Evolutionary conservation across 2,113 vertebrate species (phyloP), one percentile per base, ranked within the genome.

Genomic region (Micronycteris hirsuta): DNA sequence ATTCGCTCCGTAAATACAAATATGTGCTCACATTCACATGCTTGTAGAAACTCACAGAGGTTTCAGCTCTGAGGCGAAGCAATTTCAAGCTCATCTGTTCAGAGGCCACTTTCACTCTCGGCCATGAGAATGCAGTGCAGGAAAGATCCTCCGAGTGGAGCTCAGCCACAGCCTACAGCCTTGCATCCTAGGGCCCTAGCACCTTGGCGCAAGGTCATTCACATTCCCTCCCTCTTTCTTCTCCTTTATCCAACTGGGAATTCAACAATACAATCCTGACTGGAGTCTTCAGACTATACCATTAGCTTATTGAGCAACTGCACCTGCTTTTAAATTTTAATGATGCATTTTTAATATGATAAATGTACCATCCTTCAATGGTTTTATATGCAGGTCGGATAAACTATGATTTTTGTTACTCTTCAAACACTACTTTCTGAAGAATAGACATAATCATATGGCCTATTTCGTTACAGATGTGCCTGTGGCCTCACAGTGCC

Each of bases 301-400:
- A 98, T 98, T 98, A 98, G 95, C 96, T 98, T 98, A 98, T 98
- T 98, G 98, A 98, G 95, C 97, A 98, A 98, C 97, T 98, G 96
- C 92, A 98, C 97, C 98, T 98, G 97, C 97, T 98, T 98, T 98
- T 98, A 98, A 98, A 98, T 98, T 98, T 98, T 98, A 98, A 98
- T 98, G 98, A 98, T 98, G 97, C 98, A 98, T 98, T 98, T 98
- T 98, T 98, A 98, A 98, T 98, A 98, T 98, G 97, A 98, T 97
- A 98, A 98, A 98, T 98, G 98, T 98, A 98, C 98, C 98, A 98
- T 98, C 98, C 97, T 98, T 98, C 98, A 97, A 97, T n/a, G 97
- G 91, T 97, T 98, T 98, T 98, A 98, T 98, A 98, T 98, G 96
- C 97, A 97, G 97, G 98, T 98, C 11, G 2, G 98, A 98, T 98